Base-by-base conservation (phyloP, 2,113 vertebrate genomes). In the Thinocorus orbignyianus region DNA sequence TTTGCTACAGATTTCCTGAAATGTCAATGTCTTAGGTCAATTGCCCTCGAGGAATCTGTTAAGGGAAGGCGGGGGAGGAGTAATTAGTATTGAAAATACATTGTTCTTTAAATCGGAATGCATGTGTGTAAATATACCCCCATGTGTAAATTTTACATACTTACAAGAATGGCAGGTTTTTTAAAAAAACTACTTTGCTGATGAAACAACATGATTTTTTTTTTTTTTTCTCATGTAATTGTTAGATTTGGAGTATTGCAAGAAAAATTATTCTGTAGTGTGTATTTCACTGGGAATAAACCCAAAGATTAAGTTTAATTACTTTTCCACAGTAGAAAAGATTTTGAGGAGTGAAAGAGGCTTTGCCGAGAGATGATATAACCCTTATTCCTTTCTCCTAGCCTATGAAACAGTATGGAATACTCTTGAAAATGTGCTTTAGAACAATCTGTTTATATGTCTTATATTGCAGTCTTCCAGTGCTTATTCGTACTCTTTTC, bases 11-110 rank as follows among this genome's bases (percentile, higher is more conserved):
- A 80, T 81, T 58, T 83, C 60, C 81, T 54, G 35, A 92, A 94
- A 94, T 91, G 69, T 66, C 85, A 49, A 0, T 88, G 48, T 79
- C 73, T 79, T 61, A 28, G n/a, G 71, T 71, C 78, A 92, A 1
- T 80, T 94, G 70, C 81, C 66, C 54, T 73, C 69, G 85, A 96
- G 76, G 35, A 94, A 66, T 83, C 41, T 93, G 66, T 86, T 86
- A 54, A 17, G 33, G 22, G 19, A 17, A 30, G 62, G 12, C n/a
- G 26, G 52, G 26, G 8, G 5, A 3, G 76, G 41, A 33, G 7
- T 13, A 41, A n/a, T 44, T 23, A 72, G 37, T 78, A 28, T 46
- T 85, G 72, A 76, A 76, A 79, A 66, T 31, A 17, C 16, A 42
- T 31, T 51, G 10, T 44, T 49, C 44, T 69, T 81, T 84, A 88